Evolutionary conservation across 2,888 invertebrate species (phyloP).

Genomic region (Noctua janthe): DNA sequence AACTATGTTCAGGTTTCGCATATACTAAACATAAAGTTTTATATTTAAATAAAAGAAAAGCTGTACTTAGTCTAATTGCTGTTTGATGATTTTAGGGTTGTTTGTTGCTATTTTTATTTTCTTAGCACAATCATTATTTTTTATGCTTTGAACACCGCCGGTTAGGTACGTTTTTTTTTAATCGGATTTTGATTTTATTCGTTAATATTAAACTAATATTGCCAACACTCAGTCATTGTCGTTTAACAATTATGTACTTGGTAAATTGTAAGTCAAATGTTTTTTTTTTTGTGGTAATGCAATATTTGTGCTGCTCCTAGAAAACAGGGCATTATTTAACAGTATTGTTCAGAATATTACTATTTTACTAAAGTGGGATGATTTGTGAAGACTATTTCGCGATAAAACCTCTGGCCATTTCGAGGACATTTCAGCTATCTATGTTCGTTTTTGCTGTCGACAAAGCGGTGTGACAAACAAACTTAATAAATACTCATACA

Average conservation of each 20-base stretch:
- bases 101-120: conserved; percentile 74
- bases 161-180: conserved; percentile 34
- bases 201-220: conserved; percentile 58
- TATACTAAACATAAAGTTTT: too few relatives aligned
- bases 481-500: conserved; percentile 28
- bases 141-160: conserved; percentile 74
- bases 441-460: not conserved
- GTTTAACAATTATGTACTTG: conserved; percentile 27
- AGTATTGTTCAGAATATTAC: conserved; percentile 15
- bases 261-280: conserved; percentile 37
- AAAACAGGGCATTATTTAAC: conserved; percentile 14
- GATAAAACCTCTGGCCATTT: not conserved
- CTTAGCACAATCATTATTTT: conserved; percentile 80
- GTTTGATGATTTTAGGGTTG: conserved; percentile 74
- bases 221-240: conserved; percentile 45
- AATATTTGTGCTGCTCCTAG: not conserved
- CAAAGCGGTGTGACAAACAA: not conserved
- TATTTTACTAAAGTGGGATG: not conserved
- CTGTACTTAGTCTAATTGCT: conserved; percentile 84
- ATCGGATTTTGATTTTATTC: conserved; percentile 55
- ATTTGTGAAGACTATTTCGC: conserved; percentile 17
- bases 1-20: too few relatives aligned
- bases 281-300: conserved; percentile 4
- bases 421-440: not conserved
- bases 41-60: conserved; percentile 62